Base-by-base conservation (phyloP, 1,140 invertebrate species). In the Procambarus clarkii region DNA sequence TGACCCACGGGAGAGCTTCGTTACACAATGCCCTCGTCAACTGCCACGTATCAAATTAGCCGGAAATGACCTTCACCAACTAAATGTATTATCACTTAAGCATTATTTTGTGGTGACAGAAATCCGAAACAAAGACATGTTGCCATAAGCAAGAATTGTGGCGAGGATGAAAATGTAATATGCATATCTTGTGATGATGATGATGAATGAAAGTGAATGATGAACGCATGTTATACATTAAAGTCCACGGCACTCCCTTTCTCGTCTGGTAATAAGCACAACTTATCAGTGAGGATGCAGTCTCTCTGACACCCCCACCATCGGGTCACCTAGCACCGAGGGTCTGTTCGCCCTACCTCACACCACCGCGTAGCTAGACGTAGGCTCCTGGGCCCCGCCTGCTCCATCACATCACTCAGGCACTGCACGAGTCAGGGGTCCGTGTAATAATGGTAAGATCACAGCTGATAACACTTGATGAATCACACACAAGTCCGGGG, bases 391-490 rank as follows among this genome's bases (percentile, higher is more conserved):
- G 24, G 58, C 58, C 81, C 48, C n/a, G 18, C 48, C 71, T 50
- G 64, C 71, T 79, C 74, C 80, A 78, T 60, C 50, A 87, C 74
- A n/a, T 60, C 74, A 77, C 83, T 85, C 54, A 91, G 89, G 89
- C 89, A 91, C 89, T 91, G 77, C 74, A 71, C 69, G 89, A 91
- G 89, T 85, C 82, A 79, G 89, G 76, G 89, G 50, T 85, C 83
- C 83, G 89, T 76, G 82, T 79, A 79, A 69, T 85, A 85, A 85
- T 85, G 76, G 34, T 91, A 85, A 85, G 81, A 91, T 91, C 89
- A 91, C 89, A 91, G 89, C 82, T 91, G 81, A 77, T 74, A 91
- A 91, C 89, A 91, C 89, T 91, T 85, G 89, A 91, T 91, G 89
- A 91, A 91, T 84, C 85, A 87, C 85, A 64, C 82, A 86, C 76